A percentile compares a stretch with the other conserved stretches of the same genome.
Evolutionary conservation across 1,140 invertebrate species (phyloP).

Genomic region (Bombus vancouverensis): DNA sequence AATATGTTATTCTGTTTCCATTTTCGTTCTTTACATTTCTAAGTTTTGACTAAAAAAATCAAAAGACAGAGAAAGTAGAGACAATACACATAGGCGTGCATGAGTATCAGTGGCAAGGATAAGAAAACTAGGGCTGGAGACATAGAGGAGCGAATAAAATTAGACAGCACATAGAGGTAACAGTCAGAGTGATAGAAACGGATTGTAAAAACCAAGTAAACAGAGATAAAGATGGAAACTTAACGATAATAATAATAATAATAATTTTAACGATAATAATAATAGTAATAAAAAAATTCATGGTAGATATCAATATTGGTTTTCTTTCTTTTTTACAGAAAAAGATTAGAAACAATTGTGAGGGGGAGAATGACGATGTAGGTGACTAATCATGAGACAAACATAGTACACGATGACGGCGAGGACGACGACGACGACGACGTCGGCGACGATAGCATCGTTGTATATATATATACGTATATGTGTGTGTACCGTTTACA

Average conservation of each 20-base stretch:
- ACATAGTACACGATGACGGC: constrained; percentile 13
- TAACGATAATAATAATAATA: neutral
- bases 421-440: constrained; percentile 17
- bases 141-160: neutral
- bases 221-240: neutral
- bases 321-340: neutral
- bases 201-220: neutral
- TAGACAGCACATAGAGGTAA: neutral
- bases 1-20: neutral
- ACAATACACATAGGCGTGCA: neutral
- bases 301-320: neutral
- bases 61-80: neutral
- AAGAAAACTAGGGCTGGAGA: neutral
- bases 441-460: constrained; percentile 22
- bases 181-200: neutral
- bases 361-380: neutral
- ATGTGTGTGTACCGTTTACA: constrained; percentile 51
- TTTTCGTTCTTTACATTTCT: constrained; percentile 40
- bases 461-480: neutral
- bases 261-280: neutral
- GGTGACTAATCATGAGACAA: neutral
- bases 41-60: constrained; percentile 11
- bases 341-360: neutral
- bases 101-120: neutral
- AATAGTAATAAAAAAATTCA: neutral